Conservation (phyloP, 1,140 invertebrate genomes). For the Lordiphosa collinella region DNA sequence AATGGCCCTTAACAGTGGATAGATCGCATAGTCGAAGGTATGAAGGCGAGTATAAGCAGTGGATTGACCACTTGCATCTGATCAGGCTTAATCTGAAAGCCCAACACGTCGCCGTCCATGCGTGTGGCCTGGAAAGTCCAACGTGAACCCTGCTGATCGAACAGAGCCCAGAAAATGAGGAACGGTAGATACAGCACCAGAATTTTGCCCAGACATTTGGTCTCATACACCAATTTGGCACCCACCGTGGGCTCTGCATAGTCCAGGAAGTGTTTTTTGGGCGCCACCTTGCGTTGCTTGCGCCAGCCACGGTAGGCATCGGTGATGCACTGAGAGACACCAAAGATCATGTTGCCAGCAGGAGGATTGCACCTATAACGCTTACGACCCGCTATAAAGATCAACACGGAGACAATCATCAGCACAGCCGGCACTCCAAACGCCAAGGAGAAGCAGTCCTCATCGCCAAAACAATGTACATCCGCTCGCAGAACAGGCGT, state of each 20-base stretch:
- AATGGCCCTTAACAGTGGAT: conserved; percentile 82
- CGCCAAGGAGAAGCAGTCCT: conserved; percentile 92
- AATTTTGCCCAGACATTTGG: conserved; percentile 84
- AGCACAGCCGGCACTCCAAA: conserved; percentile 94
- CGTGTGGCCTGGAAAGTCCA: conserved; percentile 97
- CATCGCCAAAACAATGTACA: conserved; percentile 89
- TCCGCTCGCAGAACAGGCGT: conserved; percentile 93
- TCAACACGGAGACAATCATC: conserved; percentile 91
- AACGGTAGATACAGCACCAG: conserved; percentile 88
- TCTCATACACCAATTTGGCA: conserved; percentile 84
- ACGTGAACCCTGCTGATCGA: conserved; percentile 92
- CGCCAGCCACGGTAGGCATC: conserved; percentile 81
- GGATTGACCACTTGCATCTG: conserved; percentile 95
- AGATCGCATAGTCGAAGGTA: conserved; percentile 92
- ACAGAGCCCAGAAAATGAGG: conserved; percentile 91
- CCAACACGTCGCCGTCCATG: conserved; percentile 91
- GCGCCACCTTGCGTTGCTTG: conserved; percentile 80
- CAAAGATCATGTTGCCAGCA: conserved; percentile 89
- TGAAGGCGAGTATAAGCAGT: conserved; percentile 90
- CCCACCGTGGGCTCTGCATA: conserved; percentile 88
- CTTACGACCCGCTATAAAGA: conserved; percentile 89
- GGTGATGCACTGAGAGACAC: conserved; percentile 87
- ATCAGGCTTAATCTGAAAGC: conserved; percentile 88
- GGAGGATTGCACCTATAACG: conserved; percentile 90
- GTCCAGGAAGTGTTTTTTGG: conserved; percentile 88